Conservation (phyloP, 2,888 invertebrate species). For the Vesta saturnalis region DNA sequence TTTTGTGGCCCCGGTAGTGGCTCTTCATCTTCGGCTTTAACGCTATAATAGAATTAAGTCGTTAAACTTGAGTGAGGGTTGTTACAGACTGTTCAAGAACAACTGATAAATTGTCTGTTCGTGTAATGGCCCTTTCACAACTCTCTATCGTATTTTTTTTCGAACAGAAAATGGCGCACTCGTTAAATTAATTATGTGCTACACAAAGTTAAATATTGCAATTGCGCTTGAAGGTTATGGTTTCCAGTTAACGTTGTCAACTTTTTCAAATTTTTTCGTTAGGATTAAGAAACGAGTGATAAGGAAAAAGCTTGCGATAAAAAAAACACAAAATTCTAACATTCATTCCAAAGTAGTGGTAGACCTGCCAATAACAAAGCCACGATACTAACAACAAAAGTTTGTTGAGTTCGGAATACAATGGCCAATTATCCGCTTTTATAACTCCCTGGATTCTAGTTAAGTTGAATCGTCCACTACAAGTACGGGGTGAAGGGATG, state of each 20-base stretch:
- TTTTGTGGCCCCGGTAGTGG: constrained; percentile 89
- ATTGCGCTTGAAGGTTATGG: not conserved
- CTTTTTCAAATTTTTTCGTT: constrained; percentile 2
- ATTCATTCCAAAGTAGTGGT: constrained; percentile 21
- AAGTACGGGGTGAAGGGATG: not conserved
- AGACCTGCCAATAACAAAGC: constrained; percentile 33
- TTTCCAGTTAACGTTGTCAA: not conserved
- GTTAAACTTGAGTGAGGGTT: constrained; percentile 42
- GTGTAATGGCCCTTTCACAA: constrained; percentile 10
- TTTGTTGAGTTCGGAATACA: constrained; percentile 38
- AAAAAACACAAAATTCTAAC: constrained; percentile 17
- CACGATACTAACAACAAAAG: constrained; percentile 32
- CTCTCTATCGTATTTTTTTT: too few species aligned
- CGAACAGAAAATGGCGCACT: not conserved
- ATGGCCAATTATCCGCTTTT: constrained; percentile 39
- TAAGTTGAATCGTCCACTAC: constrained; percentile 29
- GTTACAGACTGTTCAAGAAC: constrained; percentile 33
- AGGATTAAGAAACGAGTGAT: not conserved
- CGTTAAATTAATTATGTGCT: not conserved
- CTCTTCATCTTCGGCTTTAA: constrained; percentile 79
- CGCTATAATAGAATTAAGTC: constrained; percentile 63
- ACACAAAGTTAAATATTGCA: not conserved
- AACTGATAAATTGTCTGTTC: constrained; percentile 40
- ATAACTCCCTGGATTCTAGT: constrained; percentile 35
- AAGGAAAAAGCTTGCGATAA: constrained; percentile 10